Conservation (phyloP, 2,888 invertebrate genomes). For the Mythimna vitellina region DNA sequence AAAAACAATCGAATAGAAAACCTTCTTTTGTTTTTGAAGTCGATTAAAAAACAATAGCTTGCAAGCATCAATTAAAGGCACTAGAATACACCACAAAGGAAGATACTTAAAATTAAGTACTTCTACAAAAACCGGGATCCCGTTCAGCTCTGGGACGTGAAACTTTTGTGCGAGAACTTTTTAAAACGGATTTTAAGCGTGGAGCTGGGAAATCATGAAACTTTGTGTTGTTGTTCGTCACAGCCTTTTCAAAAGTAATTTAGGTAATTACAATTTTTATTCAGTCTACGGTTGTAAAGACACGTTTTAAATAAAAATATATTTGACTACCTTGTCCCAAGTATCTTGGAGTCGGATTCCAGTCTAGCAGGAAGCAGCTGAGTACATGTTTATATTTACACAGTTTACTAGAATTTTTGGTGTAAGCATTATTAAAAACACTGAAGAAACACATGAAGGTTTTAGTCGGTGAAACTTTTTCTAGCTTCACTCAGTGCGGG, state of each 20-base stretch:
- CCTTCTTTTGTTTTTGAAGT: background rate
- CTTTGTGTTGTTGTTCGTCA: slow-evolving; percentile 8
- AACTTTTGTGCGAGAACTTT: slow-evolving; percentile 48
- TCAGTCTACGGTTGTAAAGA: no score
- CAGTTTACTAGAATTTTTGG: no score
- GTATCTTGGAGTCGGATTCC: no score
- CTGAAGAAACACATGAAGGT: no score
- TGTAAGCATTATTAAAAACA: no score
- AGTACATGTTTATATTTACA: no score
- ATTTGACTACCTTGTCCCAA: no score
- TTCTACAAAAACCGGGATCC: slow-evolving; percentile 27
- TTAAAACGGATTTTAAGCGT: slow-evolving; percentile 34
- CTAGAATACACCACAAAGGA: slow-evolving; percentile 13
- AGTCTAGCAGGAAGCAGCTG: no score
- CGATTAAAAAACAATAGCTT: background rate
- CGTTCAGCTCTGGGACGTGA: slow-evolving; percentile 5
- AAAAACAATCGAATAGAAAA: background rate
- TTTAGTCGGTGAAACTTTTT: no score
- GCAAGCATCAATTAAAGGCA: slow-evolving; percentile 18
- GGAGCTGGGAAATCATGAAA: slow-evolving; percentile 31
- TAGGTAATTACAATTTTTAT: no score
- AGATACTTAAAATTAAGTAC: slow-evolving; percentile 25
- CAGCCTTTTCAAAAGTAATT: background rate
- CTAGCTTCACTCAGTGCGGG: no score
- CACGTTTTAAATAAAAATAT: background rate